Evolutionary conservation across 2,113 vertebrate genomes (phyloP).

Genomic region (Tonatia bakeri): DNA sequence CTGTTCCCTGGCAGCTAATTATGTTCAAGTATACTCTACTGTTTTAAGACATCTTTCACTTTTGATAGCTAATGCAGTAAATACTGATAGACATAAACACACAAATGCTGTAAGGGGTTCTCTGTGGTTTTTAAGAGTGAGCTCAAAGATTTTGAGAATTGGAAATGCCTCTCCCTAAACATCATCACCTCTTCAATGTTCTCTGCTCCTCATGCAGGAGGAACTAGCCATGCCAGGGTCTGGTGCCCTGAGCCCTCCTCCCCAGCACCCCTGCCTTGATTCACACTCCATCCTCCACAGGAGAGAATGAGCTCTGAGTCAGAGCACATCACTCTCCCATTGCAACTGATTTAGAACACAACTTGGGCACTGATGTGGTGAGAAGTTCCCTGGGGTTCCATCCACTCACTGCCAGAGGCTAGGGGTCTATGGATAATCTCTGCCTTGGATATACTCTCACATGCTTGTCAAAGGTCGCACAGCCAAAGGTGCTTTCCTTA

Average conservation of each 20-base stretch:
- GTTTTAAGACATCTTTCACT: too few species aligned
- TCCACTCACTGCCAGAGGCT: background rate
- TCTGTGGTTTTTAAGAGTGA: background rate
- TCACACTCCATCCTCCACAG: background rate
- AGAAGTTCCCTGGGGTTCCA: accelerated
- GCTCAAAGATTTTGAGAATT: background rate
- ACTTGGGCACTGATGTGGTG: background rate
- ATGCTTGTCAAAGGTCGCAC: background rate
- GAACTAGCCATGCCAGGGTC: too few species aligned
- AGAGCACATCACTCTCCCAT: background rate
- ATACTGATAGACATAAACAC: background rate
- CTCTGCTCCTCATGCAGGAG: too few species aligned
- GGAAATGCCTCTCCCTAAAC: background rate
- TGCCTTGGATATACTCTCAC: background rate
- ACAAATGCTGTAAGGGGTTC: background rate
- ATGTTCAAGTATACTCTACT: background rate
- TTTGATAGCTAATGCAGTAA: background rate
- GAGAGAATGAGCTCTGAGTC: background rate
- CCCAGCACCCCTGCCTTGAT: background rate
- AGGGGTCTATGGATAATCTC: background rate
- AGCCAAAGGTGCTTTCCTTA: background rate
- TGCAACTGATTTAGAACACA: background rate
- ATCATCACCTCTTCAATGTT: background rate
- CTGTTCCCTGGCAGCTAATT: background rate
- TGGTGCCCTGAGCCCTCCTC: background rate